Percentiles rank a stretch among this genome's conserved stretches.
These are phyloP conservation scores for zebrafish (Danio rerio) DNA, from an alignment of 2,113 vertebrate species.

Conservation along the genomic window DNA sequence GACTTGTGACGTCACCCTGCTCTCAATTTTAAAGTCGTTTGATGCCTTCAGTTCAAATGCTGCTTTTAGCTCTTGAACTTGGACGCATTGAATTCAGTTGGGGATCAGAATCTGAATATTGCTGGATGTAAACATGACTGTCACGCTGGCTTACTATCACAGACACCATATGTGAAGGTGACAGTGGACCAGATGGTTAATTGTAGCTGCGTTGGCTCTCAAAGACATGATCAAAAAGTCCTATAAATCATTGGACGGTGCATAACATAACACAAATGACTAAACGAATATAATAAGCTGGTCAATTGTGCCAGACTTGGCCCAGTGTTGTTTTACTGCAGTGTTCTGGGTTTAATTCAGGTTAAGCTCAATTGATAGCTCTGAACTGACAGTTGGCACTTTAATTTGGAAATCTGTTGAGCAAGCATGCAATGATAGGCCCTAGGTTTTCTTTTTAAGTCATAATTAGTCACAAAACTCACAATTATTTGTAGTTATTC, in stretches of 20 bases:
- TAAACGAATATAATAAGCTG: background rate
- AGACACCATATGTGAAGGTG: background rate
- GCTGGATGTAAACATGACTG: background rate
- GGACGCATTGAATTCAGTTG: background rate
- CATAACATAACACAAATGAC: background rate
- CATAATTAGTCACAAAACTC: no score
- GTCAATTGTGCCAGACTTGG: background rate
- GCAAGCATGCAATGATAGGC: background rate
- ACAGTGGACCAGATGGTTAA: conserved; percentile 2
- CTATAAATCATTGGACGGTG: background rate
- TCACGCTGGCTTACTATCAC: background rate
- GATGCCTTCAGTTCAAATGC: background rate
- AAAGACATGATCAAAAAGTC: background rate
- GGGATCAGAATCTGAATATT: background rate
- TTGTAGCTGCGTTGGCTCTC: background rate
- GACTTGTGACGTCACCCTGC: background rate
- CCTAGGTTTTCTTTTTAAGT: background rate
- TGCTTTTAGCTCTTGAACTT: background rate
- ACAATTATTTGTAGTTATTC: background rate
- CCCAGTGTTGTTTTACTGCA: background rate
- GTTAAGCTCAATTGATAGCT: background rate
- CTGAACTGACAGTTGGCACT: background rate
- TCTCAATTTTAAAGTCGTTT: background rate
- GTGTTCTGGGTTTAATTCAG: conserved; percentile 6
- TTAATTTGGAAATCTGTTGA: background rate